Evolutionary conservation across 2,797 vertebrate genomes (phyloP).

Genomic region (Gymnopithys bicolor): DNA sequence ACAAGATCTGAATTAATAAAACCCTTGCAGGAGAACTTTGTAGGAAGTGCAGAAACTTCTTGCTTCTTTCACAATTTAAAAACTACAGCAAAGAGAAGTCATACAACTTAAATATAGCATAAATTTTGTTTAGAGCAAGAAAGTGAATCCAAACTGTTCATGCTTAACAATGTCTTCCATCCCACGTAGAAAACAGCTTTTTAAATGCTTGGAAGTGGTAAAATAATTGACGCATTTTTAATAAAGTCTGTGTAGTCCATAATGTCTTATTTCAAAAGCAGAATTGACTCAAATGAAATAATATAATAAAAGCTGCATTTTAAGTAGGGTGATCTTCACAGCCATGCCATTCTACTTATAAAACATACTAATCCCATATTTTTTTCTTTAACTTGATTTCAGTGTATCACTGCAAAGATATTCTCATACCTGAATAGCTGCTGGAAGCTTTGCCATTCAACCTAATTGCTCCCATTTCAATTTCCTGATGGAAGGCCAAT

Average conservation of each 20-base stretch:
- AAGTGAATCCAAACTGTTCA: background rate
- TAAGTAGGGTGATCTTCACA: background rate
- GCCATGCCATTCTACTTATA: background rate
- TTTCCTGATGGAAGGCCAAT: background rate
- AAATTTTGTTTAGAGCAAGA: background rate
- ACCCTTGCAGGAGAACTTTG: background rate
- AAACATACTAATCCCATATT: conserved; percentile 8
- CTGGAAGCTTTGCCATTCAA: background rate
- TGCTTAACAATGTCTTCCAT: background rate
- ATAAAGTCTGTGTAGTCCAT: background rate
- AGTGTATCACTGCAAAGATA: background rate
- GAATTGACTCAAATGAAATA: background rate
- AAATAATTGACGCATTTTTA: background rate
- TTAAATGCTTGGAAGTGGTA: background rate
- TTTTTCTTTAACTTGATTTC: conserved; percentile 11
- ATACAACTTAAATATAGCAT: background rate
- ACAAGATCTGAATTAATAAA: background rate
- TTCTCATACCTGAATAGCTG: conserved; percentile 21
- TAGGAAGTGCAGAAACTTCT: background rate
- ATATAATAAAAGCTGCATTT: background rate
- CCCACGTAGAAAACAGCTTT: background rate
- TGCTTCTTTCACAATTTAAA: background rate
- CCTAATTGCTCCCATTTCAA: background rate
- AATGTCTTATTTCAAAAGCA: background rate
- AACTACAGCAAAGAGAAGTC: background rate